Evolutionary conservation across 2,888 invertebrate genomes (phyloP), one percentile per base, ranked within the genome.

Genomic region (Netelia fuscicornis): DNA sequence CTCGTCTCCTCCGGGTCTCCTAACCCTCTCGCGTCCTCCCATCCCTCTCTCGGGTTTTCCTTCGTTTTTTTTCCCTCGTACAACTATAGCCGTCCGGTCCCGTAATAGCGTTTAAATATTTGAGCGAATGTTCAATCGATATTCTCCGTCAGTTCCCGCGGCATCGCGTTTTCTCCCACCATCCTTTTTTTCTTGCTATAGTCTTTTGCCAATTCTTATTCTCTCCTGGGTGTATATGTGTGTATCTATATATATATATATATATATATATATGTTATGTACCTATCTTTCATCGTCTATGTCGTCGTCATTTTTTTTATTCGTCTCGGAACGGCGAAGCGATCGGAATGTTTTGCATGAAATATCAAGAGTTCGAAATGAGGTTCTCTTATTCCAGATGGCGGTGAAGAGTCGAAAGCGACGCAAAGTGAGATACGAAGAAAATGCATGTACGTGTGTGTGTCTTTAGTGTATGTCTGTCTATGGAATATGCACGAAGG

Each of bases 51-150:
- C 48, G 25, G 6, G 17, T 37, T 42, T 0, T 10, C 20, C 48
- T 20, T 48, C 56, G 11, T 60, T 48, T 44, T 42, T 58, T 25
- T 76, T 68, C 82, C 79, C 78, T 75, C 86, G 87, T 90, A 87
- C 86, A 90, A 90, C 89, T 89, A 88, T 89, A 91, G 87, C 86
- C 71, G 68, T 60, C 77, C 88, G 80, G 83, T 86, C 85, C 88
- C 87, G 92, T 92, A 92, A 92, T 92, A 92, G 92, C 92, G 90
- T 92, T 92, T 92, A 91, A 92, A 92, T 92, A 92, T 92, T 92
- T 92, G 90, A 92, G 89, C 88, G 90, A 90, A 91, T 91, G 92
- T 91, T 91, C 92, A 92, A 92, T 92, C 92, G 91, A 92, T 92
- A 92, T 89, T 87, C 88, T 87, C 90, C 89, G 88, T 87, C 88